Percentiles rank a stretch among this genome's conserved stretches.
phyloP scores from a whole-genome alignment of 2,888 invertebrate species.

The Nomada hirtipes region DNA sequence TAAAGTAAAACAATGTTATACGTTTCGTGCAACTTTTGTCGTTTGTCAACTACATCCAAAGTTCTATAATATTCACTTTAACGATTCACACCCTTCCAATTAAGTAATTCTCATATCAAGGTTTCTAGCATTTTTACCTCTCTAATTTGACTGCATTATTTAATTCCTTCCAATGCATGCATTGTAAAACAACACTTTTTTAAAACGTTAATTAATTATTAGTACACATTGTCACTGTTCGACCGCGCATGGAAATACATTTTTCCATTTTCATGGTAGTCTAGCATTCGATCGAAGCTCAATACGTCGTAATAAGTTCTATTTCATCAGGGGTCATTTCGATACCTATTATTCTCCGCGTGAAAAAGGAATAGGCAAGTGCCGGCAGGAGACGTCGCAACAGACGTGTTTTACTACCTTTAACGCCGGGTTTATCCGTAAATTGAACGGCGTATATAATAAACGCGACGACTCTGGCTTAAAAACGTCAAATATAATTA shows the following conservation, averaged over 20 bases:
- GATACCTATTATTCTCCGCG: slow-evolving; percentile 51
- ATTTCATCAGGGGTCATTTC: slow-evolving; percentile 57
- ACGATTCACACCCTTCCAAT: too few relatives aligned
- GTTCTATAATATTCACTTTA: too few relatives aligned
- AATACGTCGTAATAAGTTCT: slow-evolving; percentile 39
- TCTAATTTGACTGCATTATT: neutral
- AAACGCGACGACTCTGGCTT: slow-evolving; percentile 38
- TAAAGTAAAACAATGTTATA: slow-evolving; percentile 63
- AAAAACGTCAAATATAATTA: slow-evolving; percentile 62
- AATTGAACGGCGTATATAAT: slow-evolving; percentile 54
- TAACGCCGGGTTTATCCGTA: neutral
- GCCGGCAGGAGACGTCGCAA: slow-evolving; percentile 72
- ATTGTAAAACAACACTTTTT: neutral
- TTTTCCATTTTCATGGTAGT: neutral
- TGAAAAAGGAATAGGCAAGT: slow-evolving; percentile 59
- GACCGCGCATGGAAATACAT: neutral
- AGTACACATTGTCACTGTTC: neutral
- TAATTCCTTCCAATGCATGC: neutral
- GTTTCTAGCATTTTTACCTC: neutral
- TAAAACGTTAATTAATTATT: neutral
- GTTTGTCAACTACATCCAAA: slow-evolving; percentile 60
- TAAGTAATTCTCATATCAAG: neutral
- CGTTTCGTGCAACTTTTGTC: slow-evolving; percentile 51
- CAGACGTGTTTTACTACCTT: slow-evolving; percentile 47
- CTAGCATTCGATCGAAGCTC: neutral